Base-by-base conservation (phyloP, 2,888 invertebrate species). In the Gandaritis pyraliata region DNA sequence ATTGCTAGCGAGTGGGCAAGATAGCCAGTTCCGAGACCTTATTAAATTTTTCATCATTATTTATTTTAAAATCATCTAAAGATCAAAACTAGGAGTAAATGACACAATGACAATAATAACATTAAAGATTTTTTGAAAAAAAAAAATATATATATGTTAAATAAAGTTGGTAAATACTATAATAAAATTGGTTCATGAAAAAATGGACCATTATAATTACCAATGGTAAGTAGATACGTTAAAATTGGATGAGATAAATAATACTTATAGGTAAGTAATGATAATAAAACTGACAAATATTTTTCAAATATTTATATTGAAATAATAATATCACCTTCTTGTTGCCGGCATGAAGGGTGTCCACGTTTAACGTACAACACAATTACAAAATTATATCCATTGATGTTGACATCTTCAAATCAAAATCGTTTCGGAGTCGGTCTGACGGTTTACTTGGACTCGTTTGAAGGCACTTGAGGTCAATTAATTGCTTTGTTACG, bases 321-420 rank as follows among this genome's bases (percentile, higher is more conserved):
- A 89, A 87, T 71, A 67, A 71, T 70, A 70, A 89, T 88, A 90
- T 90, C 89, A 90, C 91, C 86, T 86, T 87, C 88, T 82, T 83
- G 85, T 82, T 80, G 85, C 82, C 87, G 88, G 85, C 83, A 83
- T 87, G 89, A 85, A 86, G 85, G 87, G 90, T 91, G 89, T 90
- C 86, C 83, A 90, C 90, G 90, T 90, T 87, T 83, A 74, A 90
- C 90, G 90, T 87, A 85, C 82, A 90, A 90, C 89, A 90, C 89
- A 88, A 87, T 83, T 83, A 83, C 77, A 86, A 87, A 81, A 76
- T 74, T 78, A 77, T 74, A 77, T 74, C 72, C 77, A 82, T 77
- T 78, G 82, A 86, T 82, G 81, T 76, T 77, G 66, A 76, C 68
- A 71, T 74, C 65, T 69, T 74, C 59, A 71, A 69, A 72, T 69